Evolutionary conservation across 1,140 invertebrate species (phyloP), one percentile per base, ranked within the genome.

Genomic region (Drosophila orosa): DNA sequence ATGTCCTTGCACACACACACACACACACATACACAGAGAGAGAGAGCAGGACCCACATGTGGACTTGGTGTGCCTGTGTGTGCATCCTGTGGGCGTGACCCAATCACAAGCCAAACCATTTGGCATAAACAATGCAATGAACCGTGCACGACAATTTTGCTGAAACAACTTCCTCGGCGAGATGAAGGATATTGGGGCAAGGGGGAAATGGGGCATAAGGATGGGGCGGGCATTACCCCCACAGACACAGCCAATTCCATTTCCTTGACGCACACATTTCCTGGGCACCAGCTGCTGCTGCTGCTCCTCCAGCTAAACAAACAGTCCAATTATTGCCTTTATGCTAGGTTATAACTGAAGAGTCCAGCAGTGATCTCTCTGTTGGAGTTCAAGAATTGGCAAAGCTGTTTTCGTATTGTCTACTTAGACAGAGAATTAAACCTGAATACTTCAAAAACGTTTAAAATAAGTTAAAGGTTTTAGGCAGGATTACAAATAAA

Each of bases 51-150:
- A 44, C 29, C 8, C 47, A 37, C 62, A 52, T 52, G 48, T 50
- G 27, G 17, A 17, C 47, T 13, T 12, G n/a, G 9, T 29, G 25
- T 12, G 9, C 8, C 25, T 27, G 45, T 50, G 25, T 31, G 63
- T 69, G 50, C 65, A 71, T 48, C 65, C 48, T 45, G 67, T 69
- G 67, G 67, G 39, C 31, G 48, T 39, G 69, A 48, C 71, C 57
- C 69, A 78, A 69, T 81, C 63, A 63, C 52, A 68, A 42, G 68
- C 54, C 82, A 80, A 81, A 74, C 74, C 80, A 78, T 63, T 71
- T 56, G 60, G 83, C 78, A 85, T 82, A 82, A 82, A 82, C 79
- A 81, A 81, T 78, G 80, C 74, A 78, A 69, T 85, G 81, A 86
- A 71, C 74, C 82, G 65, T 75, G 50, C 65, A 61, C 57, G 22